Evolutionary conservation across 2,888 invertebrate species (phyloP).

Genomic region (Drosophila multiciliata): DNA sequence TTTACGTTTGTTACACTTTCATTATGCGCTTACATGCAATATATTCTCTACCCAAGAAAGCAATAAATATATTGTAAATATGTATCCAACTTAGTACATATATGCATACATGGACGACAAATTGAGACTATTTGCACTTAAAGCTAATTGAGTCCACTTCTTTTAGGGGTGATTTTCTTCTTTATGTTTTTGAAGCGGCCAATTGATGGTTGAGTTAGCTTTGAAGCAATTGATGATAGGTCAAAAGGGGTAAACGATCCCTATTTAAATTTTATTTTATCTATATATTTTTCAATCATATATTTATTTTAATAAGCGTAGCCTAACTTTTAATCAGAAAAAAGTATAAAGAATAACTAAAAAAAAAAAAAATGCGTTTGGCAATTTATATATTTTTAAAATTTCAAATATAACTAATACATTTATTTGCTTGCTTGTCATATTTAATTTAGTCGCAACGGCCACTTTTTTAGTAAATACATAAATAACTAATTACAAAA

Average conservation of each 20-base stretch:
- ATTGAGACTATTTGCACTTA: constrained; percentile 44
- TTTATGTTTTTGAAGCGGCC: constrained; percentile 6
- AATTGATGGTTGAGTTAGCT: constrained; percentile 28
- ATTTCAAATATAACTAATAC: neutral
- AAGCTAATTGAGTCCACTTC: constrained; percentile 41
- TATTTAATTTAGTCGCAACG: neutral
- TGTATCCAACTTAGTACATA: neutral
- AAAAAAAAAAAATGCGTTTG: neutral
- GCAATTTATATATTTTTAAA: neutral
- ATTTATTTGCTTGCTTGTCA: neutral
- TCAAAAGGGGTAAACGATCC: constrained; percentile 48
- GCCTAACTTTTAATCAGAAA: neutral
- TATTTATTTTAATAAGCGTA: neutral
- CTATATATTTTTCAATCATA: neutral
- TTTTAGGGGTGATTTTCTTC: constrained; percentile 13
- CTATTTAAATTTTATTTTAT: neutral
- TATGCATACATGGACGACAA: constrained; percentile 6
- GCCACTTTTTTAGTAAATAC: neutral
- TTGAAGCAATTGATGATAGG: constrained; percentile 55
- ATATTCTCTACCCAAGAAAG: neutral
- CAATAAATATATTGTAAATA: neutral
- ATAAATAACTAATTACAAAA: constrained; percentile 2
- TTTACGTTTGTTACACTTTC: constrained; percentile 40
- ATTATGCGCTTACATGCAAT: constrained; percentile 54
- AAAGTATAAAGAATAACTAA: neutral